These are phyloP conservation scores for Thinocorus orbignyianus DNA, from an alignment of 2,113 vertebrate species.

Conservation along the genomic window DNA sequence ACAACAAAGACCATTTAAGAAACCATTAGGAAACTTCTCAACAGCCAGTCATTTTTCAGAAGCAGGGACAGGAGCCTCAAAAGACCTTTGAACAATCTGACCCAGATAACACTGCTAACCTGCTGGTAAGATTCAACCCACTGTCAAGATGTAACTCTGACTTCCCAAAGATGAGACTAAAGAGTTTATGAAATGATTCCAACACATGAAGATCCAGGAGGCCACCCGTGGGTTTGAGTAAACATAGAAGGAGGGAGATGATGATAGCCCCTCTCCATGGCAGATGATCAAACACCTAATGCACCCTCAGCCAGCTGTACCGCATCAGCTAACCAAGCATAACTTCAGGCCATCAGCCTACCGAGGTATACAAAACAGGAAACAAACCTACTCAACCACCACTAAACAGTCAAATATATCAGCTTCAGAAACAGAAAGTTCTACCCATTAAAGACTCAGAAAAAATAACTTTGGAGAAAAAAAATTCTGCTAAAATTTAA, in stretches of 20 bases:
- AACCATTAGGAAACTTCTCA: rapidly evolving
- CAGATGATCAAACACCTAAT: not conserved
- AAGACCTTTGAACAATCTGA: not conserved
- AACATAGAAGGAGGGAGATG: not conserved
- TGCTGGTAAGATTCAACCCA: not conserved
- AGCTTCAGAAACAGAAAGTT: not conserved
- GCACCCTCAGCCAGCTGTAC: not conserved
- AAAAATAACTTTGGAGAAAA: not conserved
- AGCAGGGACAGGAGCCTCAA: not conserved
- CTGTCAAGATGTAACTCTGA: not conserved
- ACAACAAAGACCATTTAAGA: not conserved
- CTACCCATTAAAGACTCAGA: not conserved
- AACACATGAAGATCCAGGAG: not conserved
- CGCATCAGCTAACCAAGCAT: rapidly evolving
- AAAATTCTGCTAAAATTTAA: not conserved
- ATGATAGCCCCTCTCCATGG: not conserved
- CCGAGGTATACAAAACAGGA: rapidly evolving
- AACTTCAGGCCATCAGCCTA: not conserved
- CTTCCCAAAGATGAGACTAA: not conserved
- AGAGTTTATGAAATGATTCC: not conserved
- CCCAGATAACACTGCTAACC: not conserved
- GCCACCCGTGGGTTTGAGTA: not conserved
- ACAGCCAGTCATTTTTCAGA: not conserved
- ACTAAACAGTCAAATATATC: not conserved
- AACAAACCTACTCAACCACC: not conserved